Base-by-base conservation (phyloP, 2,797 vertebrate genomes). In the Sebastes hopkinsi region DNA sequence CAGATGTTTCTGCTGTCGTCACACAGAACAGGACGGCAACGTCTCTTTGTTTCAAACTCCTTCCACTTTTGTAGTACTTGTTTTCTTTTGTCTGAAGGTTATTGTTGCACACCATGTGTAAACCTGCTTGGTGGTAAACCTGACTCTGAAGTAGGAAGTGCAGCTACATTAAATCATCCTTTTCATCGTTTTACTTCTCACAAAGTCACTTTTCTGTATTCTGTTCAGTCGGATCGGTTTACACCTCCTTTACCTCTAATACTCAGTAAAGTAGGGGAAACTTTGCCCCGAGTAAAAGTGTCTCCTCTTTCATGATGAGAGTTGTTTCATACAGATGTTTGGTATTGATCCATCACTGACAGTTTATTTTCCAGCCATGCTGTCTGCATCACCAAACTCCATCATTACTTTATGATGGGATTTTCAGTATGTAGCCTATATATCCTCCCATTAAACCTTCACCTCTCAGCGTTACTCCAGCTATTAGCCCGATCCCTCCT, bases 401-500 rank as follows among this genome's bases (percentile, higher is more conserved):
- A 27, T 38, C 18, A 10, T 79, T 60, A 55, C 25, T 13, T 36
- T 4, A 32, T 18, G 3, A 61, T 11, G 14, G 65, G 71, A 79
- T 68, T 61, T 23, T 46, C 11, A 54, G 3, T 34, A 20, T 65
- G 22, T 13, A 18, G 50, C n/a, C 50, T 54, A 50, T 1, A 52
- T 2, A 61, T 76, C 65, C 56, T 71, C 61, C 30, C 11, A 55
- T 80, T 72, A 82, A 76, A 76, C 52, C 75, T 20, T 82, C 66
- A 77, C 77, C 62, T 66, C 60, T 42, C 27, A 27, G 18, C 38
- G 23, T 64, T 59, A 14, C 50, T 62, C 36, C 82, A 85, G 29
- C 50, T 32, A 72, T 75, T 81, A 82, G 74, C 10, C 66, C 6
- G 1, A 59, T 79, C 89, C 73, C 61, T 75, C 58, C 71, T 81